phyloP scores from a whole-genome alignment of 1,140 invertebrate genomes.

The Helicoverpa armigera region DNA sequence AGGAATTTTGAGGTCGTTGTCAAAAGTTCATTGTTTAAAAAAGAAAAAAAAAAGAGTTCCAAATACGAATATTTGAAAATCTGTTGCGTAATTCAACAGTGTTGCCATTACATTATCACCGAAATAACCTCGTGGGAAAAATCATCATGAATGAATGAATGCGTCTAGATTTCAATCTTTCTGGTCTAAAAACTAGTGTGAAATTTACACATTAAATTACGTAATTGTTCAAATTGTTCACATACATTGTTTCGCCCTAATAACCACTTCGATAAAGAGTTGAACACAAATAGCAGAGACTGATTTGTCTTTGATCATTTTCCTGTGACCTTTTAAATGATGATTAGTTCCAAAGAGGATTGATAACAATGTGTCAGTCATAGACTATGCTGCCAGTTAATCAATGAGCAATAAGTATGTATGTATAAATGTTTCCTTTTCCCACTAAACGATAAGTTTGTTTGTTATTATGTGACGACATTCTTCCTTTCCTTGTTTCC shows the following conservation, averaged over 20 bases:
- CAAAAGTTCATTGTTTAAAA: background rate
- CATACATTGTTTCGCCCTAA: constrained; percentile 37
- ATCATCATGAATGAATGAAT: constrained; percentile 13
- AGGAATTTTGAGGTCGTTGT: background rate
- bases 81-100: background rate
- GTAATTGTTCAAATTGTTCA: constrained; percentile 13
- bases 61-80: constrained; percentile 5
- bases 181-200: constrained; percentile 45
- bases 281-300: background rate
- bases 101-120: constrained; percentile 10
- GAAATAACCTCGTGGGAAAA: constrained; percentile 34
- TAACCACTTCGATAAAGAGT: constrained; percentile 4
- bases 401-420: background rate
- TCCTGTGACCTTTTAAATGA: background rate
- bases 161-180: constrained; percentile 43
- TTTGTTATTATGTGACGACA: constrained; percentile 24
- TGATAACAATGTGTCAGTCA: background rate
- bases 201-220: constrained; percentile 4
- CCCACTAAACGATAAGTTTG: background rate
- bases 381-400: background rate
- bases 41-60: background rate
- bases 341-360: background rate
- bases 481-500: constrained; percentile 40
- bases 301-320: too few relatives aligned
- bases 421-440: background rate